Evolutionary conservation across 2,888 invertebrate species (phyloP), one percentile per base, ranked within the genome.

Genomic region (Lasioglossum villosulum): DNA sequence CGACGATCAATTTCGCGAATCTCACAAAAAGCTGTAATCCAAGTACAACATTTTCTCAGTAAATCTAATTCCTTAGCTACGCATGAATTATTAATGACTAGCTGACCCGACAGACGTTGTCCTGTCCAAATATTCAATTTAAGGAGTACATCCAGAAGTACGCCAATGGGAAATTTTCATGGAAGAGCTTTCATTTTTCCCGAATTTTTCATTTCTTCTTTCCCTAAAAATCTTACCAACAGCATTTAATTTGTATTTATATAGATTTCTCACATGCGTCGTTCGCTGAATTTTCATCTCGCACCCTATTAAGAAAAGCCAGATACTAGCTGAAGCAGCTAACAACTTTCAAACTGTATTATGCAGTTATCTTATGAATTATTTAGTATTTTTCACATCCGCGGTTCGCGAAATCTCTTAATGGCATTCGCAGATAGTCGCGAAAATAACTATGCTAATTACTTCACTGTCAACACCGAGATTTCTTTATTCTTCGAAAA

Each of bases 391-490:
- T 66, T 34, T 34, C 30, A 66, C 19, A 34, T 66, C 34, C 66
- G 30, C 8, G 14, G 19, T 2, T 1, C 34, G 66, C 19, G 23
- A 37, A 68, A 37, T 68, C 23, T 37, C 23, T 68, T 37, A 68
- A 68, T 66, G 66, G 34, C 19, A 19, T 34, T 34, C 66, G 8
- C 19, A 6, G 66, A 66, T 19, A 34, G 34, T 34, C 19, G 34
- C 66, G 34, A 19, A 34, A 66, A 66, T 66, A 66, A 66, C 66
- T 66, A 68, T 68, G 68, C 37, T 37, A 37, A 68, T 68, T 68
- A 68, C 34, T 37, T 4, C 23, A 12, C 68, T 39, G 68, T 39
- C 23, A n/a, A n/a, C 68, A n/a, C 68, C 37, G 12, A 23, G 68
- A 39, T 68, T 42, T 42, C 37, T 37, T 68, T 68, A 37, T 68